Evolutionary conservation across 2,113 vertebrate genomes (phyloP).

Genomic region (Sinocyclocheilus grahami): DNA sequence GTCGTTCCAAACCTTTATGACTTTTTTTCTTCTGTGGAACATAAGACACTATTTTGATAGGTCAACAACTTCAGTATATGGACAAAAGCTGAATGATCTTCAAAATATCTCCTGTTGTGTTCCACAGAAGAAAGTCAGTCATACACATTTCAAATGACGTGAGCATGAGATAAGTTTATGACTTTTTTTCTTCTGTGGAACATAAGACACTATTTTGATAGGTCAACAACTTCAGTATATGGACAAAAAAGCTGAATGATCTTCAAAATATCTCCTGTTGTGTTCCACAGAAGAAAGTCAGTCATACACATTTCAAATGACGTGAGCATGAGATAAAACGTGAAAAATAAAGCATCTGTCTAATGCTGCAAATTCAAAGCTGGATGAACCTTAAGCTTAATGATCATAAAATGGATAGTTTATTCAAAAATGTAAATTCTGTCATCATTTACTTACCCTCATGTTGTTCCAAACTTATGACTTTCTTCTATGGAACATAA

Average conservation of each 20-base stretch:
- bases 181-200: no score
- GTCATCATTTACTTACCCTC: neutral
- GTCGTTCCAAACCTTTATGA: no score
- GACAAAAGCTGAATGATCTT: neutral
- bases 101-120: neutral
- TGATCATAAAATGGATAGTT: neutral
- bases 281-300: neutral
- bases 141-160: neutral
- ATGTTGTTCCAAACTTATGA: neutral
- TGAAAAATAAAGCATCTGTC: neutral
- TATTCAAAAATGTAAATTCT: neutral
- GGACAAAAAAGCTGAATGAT: no score
- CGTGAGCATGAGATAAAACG: neutral
- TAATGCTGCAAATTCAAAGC: neutral
- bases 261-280: no score
- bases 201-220: no score
- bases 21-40: neutral
- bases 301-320: neutral
- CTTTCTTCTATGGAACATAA: neutral
- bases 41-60: neutral
- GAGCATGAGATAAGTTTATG: no score
- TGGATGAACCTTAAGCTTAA: constrained; percentile 6
- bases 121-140: neutral
- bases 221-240: no score
- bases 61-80: neutral